Evolutionary conservation across 2,113 vertebrate species (phyloP), one percentile per base, ranked within the genome.

Genomic region (Scomber japonicus): DNA sequence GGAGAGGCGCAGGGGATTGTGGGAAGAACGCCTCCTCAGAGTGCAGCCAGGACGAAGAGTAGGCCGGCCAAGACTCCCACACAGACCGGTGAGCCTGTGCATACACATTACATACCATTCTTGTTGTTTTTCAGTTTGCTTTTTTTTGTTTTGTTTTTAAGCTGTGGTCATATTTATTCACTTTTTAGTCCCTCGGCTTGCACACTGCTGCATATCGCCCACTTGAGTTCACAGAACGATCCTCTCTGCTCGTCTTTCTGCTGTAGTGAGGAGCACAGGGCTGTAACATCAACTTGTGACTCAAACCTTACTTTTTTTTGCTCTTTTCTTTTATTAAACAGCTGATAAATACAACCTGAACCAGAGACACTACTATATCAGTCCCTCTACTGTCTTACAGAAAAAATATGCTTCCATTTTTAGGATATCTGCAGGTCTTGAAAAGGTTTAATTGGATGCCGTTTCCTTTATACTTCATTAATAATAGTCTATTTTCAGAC

Each of bases 61-160:
- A 81, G 85, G 49, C 92, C 80, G 78, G 40, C 87, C 78, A 95
- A 88, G 91, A 82, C 92, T 56, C 82, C 89, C 68, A 88, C 87
- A 40, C 81, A 93, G 31, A 78, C 54, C 21, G 56, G 94, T 95
- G 81, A 83, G 87, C 70, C 35, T 71, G 17, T 60, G 5, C 51
- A 49, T n/a, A 30, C 44, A 53, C 46, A 35, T 57, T 12, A 30
- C 48, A 59, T 21, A 49, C 35, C 0, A 2, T 61, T 44, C 69
- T 24, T 30, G 13, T 3, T 30, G 10, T 40, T 7, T 40, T 48
- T 16, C 16, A 48, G 55, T 57, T 56, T 21, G 3, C 30, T 13
- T 46, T 71, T 6, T 35, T 35, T 35, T 3, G 4, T 31, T 31
- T 31, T 31, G 3, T 40, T 40, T 40, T 40, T 7, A 12, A 11